A percentile compares a stretch with the other conserved stretches of the same genome.
Evolutionary conservation across 1,140 invertebrate genomes (phyloP).

Genomic region (Proctacanthus coquilletti): DNA sequence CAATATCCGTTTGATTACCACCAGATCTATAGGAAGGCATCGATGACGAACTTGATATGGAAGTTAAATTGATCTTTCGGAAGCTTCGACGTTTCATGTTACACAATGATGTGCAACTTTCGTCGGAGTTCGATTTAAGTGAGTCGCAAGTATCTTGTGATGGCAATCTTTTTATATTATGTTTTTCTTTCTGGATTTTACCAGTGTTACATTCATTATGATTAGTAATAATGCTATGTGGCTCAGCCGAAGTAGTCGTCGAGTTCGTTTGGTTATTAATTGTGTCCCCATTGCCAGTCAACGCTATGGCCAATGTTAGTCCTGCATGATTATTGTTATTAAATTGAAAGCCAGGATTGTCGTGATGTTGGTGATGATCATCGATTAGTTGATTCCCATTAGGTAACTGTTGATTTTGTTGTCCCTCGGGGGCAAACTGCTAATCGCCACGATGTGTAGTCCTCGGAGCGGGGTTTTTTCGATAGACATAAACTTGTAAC

Average conservation of each 20-base stretch:
- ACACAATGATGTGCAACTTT: too few relatives aligned
- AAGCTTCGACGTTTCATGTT: too few relatives aligned
- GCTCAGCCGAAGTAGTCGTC: too few relatives aligned
- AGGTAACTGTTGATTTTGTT: conserved; percentile 10
- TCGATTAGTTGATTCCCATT: conserved; percentile 7
- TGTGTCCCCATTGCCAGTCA: too few relatives aligned
- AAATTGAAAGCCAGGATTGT: conserved; percentile 14
- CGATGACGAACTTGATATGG: too few relatives aligned
- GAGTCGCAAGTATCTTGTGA: neutral
- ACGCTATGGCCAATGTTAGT: neutral
- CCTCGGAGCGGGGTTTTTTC: conserved; percentile 41
- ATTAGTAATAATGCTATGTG: too few relatives aligned
- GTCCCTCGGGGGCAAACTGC: conserved; percentile 37
- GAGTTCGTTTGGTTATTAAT: neutral
- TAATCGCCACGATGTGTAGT: conserved; percentile 45
- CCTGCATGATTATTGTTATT: neutral
- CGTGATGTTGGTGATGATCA: conserved; percentile 23
- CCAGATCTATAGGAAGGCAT: too few relatives aligned
- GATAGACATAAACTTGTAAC: conserved; percentile 46
- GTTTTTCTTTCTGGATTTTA: neutral
- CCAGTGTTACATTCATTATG: too few relatives aligned
- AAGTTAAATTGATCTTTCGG: too few relatives aligned
- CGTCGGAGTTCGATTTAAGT: neutral
- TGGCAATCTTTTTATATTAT: neutral
- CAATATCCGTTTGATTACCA: too few relatives aligned